These are phyloP conservation scores for Eupithecia centaureata DNA, from an alignment of 2,888 invertebrate genomes.

Conservation along the genomic window DNA sequence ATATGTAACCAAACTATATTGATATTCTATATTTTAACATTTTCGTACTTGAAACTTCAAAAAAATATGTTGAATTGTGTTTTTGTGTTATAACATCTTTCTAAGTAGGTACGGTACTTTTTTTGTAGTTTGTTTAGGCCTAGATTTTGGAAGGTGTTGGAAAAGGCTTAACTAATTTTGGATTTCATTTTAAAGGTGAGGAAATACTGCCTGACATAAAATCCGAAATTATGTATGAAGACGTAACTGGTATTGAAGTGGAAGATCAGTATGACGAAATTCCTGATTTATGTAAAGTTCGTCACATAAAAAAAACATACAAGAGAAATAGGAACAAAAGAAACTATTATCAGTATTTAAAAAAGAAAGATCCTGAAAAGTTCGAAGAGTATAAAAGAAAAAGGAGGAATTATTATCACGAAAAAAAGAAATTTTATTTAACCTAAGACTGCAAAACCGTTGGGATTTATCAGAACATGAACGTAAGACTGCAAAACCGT, in stretches of 20 bases:
- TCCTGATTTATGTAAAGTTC: background rate
- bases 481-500: background rate
- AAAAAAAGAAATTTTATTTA: background rate
- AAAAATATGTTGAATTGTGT: no score
- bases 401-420: slow-evolving; percentile 2
- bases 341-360: background rate
- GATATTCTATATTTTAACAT: no score
- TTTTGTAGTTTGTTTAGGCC: background rate
- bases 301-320: background rate
- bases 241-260: background rate
- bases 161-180: background rate
- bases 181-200: background rate
- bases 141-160: background rate
- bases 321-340: background rate
- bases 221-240: background rate
- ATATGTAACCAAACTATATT: no score
- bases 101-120: no score
- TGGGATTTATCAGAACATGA: no score
- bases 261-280: background rate
- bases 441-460: background rate
- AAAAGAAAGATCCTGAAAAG: background rate
- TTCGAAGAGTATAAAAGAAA: slow-evolving; percentile 7
- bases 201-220: slow-evolving; percentile 2
- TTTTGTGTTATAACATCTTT: no score
- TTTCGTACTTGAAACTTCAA: no score